phyloP scores from a whole-genome alignment of 2,888 invertebrate genomes.

The Diaprepes abbreviatus region DNA sequence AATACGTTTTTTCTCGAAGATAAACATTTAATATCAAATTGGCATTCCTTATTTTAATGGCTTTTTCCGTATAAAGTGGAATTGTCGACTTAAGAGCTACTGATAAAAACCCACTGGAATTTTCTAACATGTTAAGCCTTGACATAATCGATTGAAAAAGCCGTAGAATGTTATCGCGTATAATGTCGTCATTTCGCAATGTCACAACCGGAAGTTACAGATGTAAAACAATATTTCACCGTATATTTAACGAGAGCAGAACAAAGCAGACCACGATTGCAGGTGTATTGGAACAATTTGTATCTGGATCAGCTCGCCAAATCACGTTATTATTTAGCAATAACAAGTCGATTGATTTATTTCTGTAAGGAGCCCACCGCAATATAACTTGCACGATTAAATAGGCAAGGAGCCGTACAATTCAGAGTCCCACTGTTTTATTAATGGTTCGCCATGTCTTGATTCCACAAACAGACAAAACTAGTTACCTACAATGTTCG shows the following conservation, averaged over 20 bases:
- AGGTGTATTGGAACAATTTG: slow-evolving; percentile 25
- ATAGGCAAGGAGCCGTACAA: slow-evolving; percentile 62
- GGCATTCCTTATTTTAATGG: no score
- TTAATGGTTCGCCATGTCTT: slow-evolving; percentile 63
- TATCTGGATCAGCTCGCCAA: slow-evolving; percentile 12
- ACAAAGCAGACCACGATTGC: slow-evolving; percentile 9
- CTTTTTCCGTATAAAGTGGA: no score
- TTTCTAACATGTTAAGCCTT: slow-evolving; percentile 5
- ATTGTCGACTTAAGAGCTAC: not conserved
- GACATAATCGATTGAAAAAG: slow-evolving; percentile 7
- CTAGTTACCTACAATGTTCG: slow-evolving; percentile 56
- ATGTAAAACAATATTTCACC: not conserved
- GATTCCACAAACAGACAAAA: slow-evolving; percentile 63
- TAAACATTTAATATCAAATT: no score
- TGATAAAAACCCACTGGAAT: not conserved
- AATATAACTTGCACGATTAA: slow-evolving; percentile 62
- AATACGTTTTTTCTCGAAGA: no score
- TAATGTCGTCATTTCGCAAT: slow-evolving; percentile 14
- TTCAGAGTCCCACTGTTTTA: slow-evolving; percentile 65
- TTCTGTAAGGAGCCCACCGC: slow-evolving; percentile 57
- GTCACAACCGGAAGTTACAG: slow-evolving; percentile 19
- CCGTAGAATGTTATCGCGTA: slow-evolving; percentile 6
- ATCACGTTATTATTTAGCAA: slow-evolving; percentile 61
- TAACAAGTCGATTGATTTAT: slow-evolving; percentile 62
- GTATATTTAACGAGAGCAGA: slow-evolving; percentile 7